Evolutionary conservation across 2,113 vertebrate genomes (phyloP), one percentile per base, ranked within the genome.

Genomic region (Regulus satrapa): DNA sequence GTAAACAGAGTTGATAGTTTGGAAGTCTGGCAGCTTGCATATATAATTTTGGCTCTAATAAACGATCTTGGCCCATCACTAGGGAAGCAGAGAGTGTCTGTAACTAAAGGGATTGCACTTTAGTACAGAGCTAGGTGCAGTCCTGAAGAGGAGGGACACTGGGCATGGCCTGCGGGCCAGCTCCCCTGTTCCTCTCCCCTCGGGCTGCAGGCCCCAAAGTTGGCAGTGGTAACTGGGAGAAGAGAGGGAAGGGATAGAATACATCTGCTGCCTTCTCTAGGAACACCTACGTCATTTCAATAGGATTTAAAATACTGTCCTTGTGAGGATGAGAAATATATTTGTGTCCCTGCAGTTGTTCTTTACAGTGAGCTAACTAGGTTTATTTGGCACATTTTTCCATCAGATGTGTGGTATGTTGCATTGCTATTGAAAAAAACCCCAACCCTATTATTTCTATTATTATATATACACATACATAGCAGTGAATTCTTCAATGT

Each of bases 1-100:
- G 75, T 83, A 96, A 95, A 90, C 71, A 79, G 10, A 73, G 83
- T 12, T 40, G 68, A 20, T 94, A 92, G 81, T 90, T 77, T 80
- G 59, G 59, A 88, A 92, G 75, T 36, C 89, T 94, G 75, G 68
- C 91, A 94, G 79, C 55, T 88, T 81, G 26, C 11, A 18, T 87
- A 43, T 32, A 45, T 59, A 51, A 49, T 31, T 87, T 92, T 76
- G 58, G 46, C 71, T 76, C 75, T 76, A 88, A 79, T 85, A 92
- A 86, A 93, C 84, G 55, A 58, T 36, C 79, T 80, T 92, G 61
- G 74, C 48, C 52, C 61, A 64, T 46, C 81, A 75, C 5, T 11
- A 72, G 51, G 21, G 55, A 88, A 77, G 43, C 72, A 94, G 49
- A 78, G 14, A 15, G 7, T 54, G 14, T 46, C 61, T 74, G 58